Percentiles rank a stretch among this genome's conserved stretches.
Conservation (phyloP, 2,888 invertebrate genomes). For the Chaetoderma sp. region DNA sequence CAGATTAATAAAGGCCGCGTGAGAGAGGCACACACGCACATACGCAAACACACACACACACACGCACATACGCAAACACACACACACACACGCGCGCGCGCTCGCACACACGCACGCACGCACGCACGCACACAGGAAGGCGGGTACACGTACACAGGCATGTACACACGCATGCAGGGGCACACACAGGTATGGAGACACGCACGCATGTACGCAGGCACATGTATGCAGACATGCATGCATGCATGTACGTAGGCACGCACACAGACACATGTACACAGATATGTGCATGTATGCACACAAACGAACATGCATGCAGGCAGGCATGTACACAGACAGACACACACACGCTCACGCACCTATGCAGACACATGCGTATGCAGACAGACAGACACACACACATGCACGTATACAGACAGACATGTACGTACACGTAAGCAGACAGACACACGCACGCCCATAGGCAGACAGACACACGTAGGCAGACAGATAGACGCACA, state of each 20-base stretch:
- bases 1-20: neutral
- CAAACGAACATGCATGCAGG: neutral
- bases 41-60: too few relatives aligned
- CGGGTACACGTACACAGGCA: too few relatives aligned
- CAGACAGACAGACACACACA: too few relatives aligned
- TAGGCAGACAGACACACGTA: neutral
- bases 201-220: too few relatives aligned
- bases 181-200: too few relatives aligned
- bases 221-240: neutral
- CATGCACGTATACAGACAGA: neutral
- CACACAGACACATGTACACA: neutral
- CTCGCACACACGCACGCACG: too few relatives aligned
- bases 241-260: neutral
- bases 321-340: neutral
- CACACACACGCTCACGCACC: neutral
- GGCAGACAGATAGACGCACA: neutral
- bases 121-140: too few relatives aligned
- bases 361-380: slow-evolving; percentile 3
- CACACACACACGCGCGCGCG: too few relatives aligned
- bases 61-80: too few relatives aligned
- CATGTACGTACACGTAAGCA: neutral
- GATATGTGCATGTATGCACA: neutral
- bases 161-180: too few relatives aligned
- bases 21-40: neutral
- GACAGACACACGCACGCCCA: neutral